Evolutionary conservation across 2,797 vertebrate species (phyloP).

Genomic region (Simalia tracyae): DNA sequence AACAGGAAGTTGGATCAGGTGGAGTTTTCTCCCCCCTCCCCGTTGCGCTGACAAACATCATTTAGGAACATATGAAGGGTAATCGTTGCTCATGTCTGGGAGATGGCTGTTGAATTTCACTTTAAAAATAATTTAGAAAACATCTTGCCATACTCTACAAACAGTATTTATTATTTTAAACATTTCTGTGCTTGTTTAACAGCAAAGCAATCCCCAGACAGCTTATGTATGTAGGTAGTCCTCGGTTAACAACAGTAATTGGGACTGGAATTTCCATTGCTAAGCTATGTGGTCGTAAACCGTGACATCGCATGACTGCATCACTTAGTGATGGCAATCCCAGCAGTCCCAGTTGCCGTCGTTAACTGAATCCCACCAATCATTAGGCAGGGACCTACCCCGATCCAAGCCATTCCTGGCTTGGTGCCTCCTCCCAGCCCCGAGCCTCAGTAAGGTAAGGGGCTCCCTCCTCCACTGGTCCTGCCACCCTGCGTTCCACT

Average conservation of each 20-base stretch:
- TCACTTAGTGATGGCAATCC: not conserved
- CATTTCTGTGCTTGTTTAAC: not conserved
- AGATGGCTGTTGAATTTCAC: not conserved
- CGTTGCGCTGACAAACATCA: not conserved
- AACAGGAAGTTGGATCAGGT: not conserved
- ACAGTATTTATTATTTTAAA: not conserved
- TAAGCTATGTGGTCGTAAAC: not conserved
- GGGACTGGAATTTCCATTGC: not conserved
- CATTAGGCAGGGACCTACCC: not conserved
- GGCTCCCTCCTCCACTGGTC: not conserved
- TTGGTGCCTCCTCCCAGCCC: too few relatives aligned
- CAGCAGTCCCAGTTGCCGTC: not conserved
- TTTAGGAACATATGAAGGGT: not conserved
- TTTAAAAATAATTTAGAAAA: not conserved
- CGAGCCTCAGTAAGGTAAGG: not conserved
- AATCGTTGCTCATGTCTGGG: not conserved
- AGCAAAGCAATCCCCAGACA: not conserved
- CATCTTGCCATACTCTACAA: not conserved
- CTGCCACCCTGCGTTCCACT: too few relatives aligned
- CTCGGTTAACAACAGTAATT: not conserved
- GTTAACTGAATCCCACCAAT: not conserved
- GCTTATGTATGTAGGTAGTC: not conserved
- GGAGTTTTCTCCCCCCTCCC: too few relatives aligned
- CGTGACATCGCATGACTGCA: not conserved
- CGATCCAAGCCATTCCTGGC: too few relatives aligned